Percentiles rank a stretch among this genome's conserved stretches.
Evolutionary conservation across 1,140 invertebrate species (phyloP).

Genomic region (Drosophila eugracilis): DNA sequence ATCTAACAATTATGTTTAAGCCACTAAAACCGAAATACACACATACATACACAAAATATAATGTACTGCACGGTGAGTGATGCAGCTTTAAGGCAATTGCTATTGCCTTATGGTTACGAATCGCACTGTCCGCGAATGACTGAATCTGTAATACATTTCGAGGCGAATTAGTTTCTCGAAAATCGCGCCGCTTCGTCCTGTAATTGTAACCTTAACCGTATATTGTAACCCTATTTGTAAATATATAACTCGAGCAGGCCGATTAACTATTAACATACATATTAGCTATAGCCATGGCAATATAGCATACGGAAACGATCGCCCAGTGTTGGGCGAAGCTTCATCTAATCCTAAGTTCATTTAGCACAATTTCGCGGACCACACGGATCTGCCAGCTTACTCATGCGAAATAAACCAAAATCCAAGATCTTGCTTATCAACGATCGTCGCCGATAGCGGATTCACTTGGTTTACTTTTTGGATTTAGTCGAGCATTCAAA

Average conservation of each 20-base stretch:
- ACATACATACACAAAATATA: conserved; percentile 2
- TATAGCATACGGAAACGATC: conserved; percentile 8
- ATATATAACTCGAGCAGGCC: conserved; percentile 29
- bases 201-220: conserved; percentile 6
- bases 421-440: conserved; percentile 8
- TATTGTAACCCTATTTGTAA: conserved; percentile 16
- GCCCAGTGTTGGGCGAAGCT: conserved; percentile 19
- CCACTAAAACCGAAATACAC: background rate
- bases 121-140: conserved; percentile 41
- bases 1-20: conserved; percentile 13
- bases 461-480: background rate
- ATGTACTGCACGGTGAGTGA: background rate
- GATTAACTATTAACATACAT: conserved; percentile 1
- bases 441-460: conserved; percentile 8
- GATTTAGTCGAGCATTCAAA: conserved; percentile 20
- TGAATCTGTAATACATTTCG: conserved; percentile 54
- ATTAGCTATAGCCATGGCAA: conserved; percentile 5
- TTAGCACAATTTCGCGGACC: conserved; percentile 61
- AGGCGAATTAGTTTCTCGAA: conserved; percentile 5
- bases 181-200: conserved; percentile 20
- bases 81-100: background rate
- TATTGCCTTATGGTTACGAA: background rate
- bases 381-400: conserved; percentile 6
- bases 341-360: conserved; percentile 51
- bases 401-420: conserved; percentile 16